Evolutionary conservation across 2,888 invertebrate genomes (phyloP), one percentile per base, ranked within the genome.

Genomic region (Lithodes maja): DNA sequence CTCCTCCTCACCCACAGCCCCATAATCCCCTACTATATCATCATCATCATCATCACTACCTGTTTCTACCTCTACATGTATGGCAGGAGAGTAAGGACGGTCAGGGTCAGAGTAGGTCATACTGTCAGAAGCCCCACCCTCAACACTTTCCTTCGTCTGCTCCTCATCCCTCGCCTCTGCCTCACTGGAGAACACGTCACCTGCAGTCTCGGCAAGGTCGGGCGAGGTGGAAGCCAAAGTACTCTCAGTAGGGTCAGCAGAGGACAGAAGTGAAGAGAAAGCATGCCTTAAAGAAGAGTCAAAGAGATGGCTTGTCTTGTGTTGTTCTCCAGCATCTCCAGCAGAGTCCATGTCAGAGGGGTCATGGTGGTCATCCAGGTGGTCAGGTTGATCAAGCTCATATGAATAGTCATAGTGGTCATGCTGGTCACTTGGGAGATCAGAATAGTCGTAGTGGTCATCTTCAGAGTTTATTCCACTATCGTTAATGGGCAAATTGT

Each of bases 381-480:
- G 71, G n/a, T 12, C 5, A 71, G 15, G 17, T n/a, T 71, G n/a
- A 33, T 33, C 33, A 33, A 33, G 33, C 33, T 71, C 71, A 71
- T 71, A 5, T 71, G 12, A 5, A 17, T 71, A 12, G 17, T 71
- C 71, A 12, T n/a, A 2, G 17, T 5, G 71, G n/a, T 12, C 5
- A 71, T 3, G 17, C 17, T 71, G n/a, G n/a, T 71, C 71, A n/a
- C n/a, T 17, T n/a, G 12, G 71, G 15, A 71, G 3, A 71, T 12
- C 3, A n/a, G 71, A 71, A 71, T 71, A n/a, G 71, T 71, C 71
- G 71, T 71, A n/a, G 71, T 71, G 17, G 71, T 71, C 71, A 71
- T n/a, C 71, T 17, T 12, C 17, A 71, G 17, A 71, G 17, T n/a
- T 71, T 71, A 61, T 12, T 61, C 12, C 7, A 61, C 61, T 61